Evolutionary conservation across 2,888 invertebrate genomes (phyloP), one percentile per base, ranked within the genome.

Genomic region (Oscheius sp.): DNA sequence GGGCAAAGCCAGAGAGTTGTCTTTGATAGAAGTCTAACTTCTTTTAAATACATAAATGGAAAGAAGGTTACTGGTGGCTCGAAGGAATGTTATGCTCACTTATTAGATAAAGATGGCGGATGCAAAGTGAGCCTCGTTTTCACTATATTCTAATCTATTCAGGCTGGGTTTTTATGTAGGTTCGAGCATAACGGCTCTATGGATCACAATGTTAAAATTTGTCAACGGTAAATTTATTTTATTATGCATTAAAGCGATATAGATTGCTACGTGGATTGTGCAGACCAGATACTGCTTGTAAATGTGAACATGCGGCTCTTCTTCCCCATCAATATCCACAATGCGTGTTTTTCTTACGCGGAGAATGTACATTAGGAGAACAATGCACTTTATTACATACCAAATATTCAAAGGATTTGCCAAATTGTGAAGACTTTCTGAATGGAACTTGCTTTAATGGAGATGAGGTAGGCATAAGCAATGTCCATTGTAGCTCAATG

Each of bases 141-240:
- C 2, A 37, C 52, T 37, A 10, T 39, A 0, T 65, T 65, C n/a
- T n/a, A n/a, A n/a, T n/a, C n/a, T n/a, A n/a, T n/a, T 45, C 17
- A 58, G 53, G 64, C 71, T 3, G 82, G 81, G n/a, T 64, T 71
- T 15, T 75, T 82, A 45, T 82, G 82, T 53, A 50, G 63, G 15
- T 82, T 65, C 52, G 69, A 70, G 45, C 82, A 82, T 66, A 58
- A 57, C n/a, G 82, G 76, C n/a, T 58, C 55, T 8, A 39, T 50
- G 20, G 64, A 57, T 15, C 70, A 78, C 39, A 52, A 34, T n/a
- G 65, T 55, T 27, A 63, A 42, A 29, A 50, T 81, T 8, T 82
- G 82, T 58, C 23, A 65, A 12, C 69, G 74, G 82, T 82, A 34
- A 27, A 4, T 23, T 1, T n/a, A 8, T 17, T 17, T 3, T 6